Evolutionary conservation across 2,888 invertebrate genomes (phyloP).

Genomic region (Cataglyphis albicans): DNA sequence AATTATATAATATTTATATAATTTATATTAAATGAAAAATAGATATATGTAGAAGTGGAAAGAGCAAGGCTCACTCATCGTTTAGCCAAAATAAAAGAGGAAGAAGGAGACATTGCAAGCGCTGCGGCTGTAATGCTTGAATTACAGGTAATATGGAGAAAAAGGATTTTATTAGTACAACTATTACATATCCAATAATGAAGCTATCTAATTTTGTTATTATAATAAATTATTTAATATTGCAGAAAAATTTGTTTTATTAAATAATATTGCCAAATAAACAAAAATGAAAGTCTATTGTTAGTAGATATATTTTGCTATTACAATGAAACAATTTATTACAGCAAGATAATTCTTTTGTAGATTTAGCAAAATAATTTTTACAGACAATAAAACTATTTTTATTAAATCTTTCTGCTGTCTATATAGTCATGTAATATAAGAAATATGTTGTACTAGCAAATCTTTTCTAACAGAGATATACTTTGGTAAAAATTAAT

Average conservation of each 20-base stretch:
- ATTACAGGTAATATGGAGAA: constrained; percentile 90
- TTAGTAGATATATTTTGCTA: too few species aligned
- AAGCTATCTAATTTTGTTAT: background rate
- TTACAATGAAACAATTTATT: too few species aligned
- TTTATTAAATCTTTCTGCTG: background rate
- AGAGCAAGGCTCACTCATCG: constrained; percentile 97
- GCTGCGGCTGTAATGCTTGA: constrained; percentile 98
- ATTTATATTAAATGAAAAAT: constrained; percentile 27
- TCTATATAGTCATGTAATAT: background rate
- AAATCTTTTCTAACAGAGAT: background rate
- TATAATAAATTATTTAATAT: background rate
- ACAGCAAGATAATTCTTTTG: background rate
- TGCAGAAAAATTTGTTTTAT: background rate
- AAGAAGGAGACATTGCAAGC: constrained; percentile 93
- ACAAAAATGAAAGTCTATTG: too few species aligned
- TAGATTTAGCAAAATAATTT: background rate
- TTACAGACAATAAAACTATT: background rate
- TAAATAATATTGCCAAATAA: background rate
- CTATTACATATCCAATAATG: background rate
- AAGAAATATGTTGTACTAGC: background rate
- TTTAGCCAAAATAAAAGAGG: constrained; percentile 94
- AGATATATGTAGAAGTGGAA: constrained; percentile 99
- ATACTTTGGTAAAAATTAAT: background rate
- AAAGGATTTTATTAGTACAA: background rate
- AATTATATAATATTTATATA: background rate